Conservation (phyloP, 2,113 vertebrate genomes). For the Turnix velox region DNA sequence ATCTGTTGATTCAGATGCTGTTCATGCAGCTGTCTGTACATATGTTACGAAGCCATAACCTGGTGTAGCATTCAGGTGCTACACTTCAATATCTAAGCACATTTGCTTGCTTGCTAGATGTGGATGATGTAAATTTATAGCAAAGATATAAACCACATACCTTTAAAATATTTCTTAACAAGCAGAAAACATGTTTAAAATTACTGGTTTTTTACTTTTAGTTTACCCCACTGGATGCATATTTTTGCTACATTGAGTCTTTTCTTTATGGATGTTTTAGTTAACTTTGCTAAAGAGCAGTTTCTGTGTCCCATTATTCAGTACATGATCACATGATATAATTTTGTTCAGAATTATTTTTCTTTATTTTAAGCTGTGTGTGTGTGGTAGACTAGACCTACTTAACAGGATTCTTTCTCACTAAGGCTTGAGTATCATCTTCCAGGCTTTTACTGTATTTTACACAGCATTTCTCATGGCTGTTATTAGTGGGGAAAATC, state of each 20-base stretch:
- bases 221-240: background rate
- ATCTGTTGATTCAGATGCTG: background rate
- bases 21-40: background rate
- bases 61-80: background rate
- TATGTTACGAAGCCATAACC: background rate
- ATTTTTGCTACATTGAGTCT: background rate
- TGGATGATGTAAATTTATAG: background rate
- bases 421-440: background rate
- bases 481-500: background rate
- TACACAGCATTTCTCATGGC: background rate
- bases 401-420: background rate
- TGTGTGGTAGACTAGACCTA: no score
- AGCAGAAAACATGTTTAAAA: background rate
- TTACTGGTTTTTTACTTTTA: background rate
- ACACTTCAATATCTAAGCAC: background rate
- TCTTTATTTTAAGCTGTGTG: background rate
- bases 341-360: background rate
- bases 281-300: background rate
- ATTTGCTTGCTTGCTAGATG: background rate
- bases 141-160: background rate
- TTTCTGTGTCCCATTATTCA: background rate
- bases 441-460: background rate
- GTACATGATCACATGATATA: background rate
- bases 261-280: background rate
- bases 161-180: background rate